These are phyloP conservation scores for Erythrocebus patas DNA, from an alignment of 2,113 vertebrate species.

Conservation along the genomic window DNA sequence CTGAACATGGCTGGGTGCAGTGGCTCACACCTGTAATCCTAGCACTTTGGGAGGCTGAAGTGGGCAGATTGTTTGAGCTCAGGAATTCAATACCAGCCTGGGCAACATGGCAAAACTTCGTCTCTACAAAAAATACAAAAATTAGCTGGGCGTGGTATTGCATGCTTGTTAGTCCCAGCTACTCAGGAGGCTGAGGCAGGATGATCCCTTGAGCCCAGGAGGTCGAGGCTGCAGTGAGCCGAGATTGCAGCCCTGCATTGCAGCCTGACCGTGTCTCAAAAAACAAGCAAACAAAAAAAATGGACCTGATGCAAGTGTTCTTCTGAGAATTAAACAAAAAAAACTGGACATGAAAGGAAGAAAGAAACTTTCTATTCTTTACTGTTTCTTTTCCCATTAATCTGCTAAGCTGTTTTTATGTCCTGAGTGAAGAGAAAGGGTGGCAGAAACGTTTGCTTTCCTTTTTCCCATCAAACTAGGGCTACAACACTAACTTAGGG, in stretches of 20 bases:
- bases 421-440: background rate
- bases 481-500: background rate
- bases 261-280: background rate
- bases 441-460: background rate
- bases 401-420: background rate
- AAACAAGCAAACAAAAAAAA: background rate
- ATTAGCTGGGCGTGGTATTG: background rate
- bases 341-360: background rate
- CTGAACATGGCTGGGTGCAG: background rate
- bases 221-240: rapidly evolving
- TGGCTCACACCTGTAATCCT: background rate
- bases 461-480: background rate
- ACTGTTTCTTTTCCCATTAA: background rate
- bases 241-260: background rate
- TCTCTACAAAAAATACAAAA: background rate
- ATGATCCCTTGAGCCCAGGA: background rate
- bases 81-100: background rate
- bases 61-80: background rate
- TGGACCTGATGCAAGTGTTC: too few relatives aligned
- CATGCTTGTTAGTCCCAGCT: background rate
- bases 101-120: background rate
- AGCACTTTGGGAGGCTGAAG: background rate
- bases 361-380: background rate
- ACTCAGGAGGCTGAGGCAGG: too few relatives aligned
- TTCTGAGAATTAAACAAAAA: too few relatives aligned